Evolutionary conservation across 2,888 invertebrate genomes (phyloP), one percentile per base, ranked within the genome.

Genomic region (Lysandra bellargus): DNA sequence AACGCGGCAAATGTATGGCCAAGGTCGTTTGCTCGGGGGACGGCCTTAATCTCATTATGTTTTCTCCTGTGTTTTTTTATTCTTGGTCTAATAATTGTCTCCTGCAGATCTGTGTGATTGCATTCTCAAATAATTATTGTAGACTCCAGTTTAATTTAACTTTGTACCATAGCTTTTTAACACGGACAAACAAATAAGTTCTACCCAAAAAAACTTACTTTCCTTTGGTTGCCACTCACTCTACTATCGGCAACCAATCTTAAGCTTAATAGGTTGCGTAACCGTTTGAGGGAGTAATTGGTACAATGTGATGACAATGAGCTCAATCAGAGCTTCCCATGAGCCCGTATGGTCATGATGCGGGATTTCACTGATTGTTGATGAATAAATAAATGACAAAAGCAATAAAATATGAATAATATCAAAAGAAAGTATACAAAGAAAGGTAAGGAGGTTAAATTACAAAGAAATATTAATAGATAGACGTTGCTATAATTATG

Each of bases 271-370:
- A 6, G 64, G 64, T 64, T 9, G 64, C 64, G 30, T 7, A 64
- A 64, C 14, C 37, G 14, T 37, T 73, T 61, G 61, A 23, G 61
- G 61, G 61, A 61, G 61, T 83, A 82, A 82, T 82, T 82, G 83
- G 80, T 60, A 80, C 77, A 81, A 82, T 82, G 79, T 80, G 79
- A 80, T 80, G 84, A 90, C 90, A 91, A 91, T 91, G 82, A 87
- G 83, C 85, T 88, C 89, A 90, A 91, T 92, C 91, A 87, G 86
- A 86, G 88, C 86, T 83, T 85, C 82, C 85, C 86, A 89, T 89
- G 85, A 79, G 83, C 90, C 88, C 90, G 88, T 88, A 90, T 89
- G 88, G 5, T 23, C 86, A 86, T 86, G 81, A 79, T 85, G 85
- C 72, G 83, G 80, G 80, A 80, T 64, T 53, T 3, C 23, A 53